Conservation (phyloP, 2,797 vertebrate genomes). For the Emys orbicularis region DNA sequence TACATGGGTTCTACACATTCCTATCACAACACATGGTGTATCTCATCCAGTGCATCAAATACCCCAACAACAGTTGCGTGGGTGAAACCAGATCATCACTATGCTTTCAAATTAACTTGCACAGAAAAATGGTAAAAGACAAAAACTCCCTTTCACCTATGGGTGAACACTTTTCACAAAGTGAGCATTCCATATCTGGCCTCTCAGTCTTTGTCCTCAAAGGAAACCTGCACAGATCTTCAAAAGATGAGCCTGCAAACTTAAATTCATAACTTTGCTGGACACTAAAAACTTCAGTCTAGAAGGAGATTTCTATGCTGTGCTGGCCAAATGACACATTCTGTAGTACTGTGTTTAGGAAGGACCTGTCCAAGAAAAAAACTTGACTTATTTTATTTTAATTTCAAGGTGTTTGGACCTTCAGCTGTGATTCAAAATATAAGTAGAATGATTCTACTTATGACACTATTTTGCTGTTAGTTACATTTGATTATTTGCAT, state of each 20-base stretch:
- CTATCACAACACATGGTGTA: not conserved
- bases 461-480: constrained; percentile 47
- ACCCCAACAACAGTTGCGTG: not conserved
- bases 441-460: constrained; percentile 45
- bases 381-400: constrained; percentile 52
- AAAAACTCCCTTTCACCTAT: not conserved
- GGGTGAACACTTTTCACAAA: not conserved
- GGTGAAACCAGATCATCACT: not conserved
- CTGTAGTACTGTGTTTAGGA: not conserved
- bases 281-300: not conserved
- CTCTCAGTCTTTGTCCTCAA: too few species aligned
- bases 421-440: constrained; percentile 57
- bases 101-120: not conserved
- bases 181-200: not conserved
- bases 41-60: not conserved
- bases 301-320: not conserved
- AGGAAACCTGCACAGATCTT: too few species aligned
- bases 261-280: not conserved
- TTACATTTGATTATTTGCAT: constrained; percentile 67
- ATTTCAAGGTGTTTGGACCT: constrained; percentile 60
- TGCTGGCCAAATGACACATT: constrained; percentile 22
- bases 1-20: not conserved
- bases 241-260: not conserved
- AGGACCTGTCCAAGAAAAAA: constrained; percentile 43
- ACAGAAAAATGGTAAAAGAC: not conserved